Conservation (phyloP, 2,797 vertebrate species). For the Enteromius viviparus region DNA sequence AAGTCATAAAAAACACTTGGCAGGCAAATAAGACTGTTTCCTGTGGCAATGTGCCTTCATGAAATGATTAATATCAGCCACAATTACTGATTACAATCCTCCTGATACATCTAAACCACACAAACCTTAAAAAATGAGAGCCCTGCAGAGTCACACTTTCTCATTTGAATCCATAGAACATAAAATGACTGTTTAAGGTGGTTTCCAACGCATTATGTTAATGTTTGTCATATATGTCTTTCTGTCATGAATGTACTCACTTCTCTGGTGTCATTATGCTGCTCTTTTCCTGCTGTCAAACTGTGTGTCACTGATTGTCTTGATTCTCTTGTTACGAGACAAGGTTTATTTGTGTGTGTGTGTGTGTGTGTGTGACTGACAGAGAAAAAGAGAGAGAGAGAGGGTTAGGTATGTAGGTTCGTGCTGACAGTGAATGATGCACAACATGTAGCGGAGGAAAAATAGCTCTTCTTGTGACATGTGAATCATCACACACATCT, state of each 20-base stretch:
- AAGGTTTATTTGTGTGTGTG: background rate
- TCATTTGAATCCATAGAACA: background rate
- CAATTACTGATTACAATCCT: background rate
- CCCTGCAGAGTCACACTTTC: background rate
- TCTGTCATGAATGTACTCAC: conserved; percentile 26
- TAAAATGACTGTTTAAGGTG: background rate
- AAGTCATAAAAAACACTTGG: conserved; percentile 1
- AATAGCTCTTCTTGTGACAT: conserved; percentile 15
- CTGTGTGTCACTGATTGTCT: background rate
- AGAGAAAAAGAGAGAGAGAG: background rate
- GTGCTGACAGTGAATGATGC: conserved; percentile 28
- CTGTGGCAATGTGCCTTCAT: background rate
- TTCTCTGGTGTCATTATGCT: conserved; percentile 15
- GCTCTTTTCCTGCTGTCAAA: background rate
- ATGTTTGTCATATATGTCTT: background rate
- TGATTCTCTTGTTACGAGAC: background rate
- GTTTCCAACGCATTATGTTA: background rate
- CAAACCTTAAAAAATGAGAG: background rate
- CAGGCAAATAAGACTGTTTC: background rate
- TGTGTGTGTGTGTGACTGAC: background rate
- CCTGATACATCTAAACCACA: background rate
- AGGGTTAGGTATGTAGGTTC: conserved; percentile 10
- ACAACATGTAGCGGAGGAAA: background rate
- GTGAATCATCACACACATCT: conserved; percentile 26
- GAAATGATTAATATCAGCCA: background rate